phyloP scores from a whole-genome alignment of 2,888 invertebrate species.

The Halocaridina rubra region DNA sequence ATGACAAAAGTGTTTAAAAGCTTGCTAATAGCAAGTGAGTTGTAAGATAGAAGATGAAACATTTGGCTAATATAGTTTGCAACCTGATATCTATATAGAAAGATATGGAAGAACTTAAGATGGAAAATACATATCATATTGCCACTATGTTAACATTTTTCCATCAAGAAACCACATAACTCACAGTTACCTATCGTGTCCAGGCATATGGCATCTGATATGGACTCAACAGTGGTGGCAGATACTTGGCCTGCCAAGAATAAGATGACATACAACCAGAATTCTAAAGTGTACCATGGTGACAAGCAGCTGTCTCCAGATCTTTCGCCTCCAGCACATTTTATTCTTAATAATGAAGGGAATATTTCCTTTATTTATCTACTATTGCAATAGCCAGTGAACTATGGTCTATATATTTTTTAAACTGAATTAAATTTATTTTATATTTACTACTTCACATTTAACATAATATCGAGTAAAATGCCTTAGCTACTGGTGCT shows the following conservation, averaged over 20 bases:
- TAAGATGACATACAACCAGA: conserved; percentile 35
- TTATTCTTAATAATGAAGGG: not conserved
- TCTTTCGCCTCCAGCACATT: conserved; percentile 16
- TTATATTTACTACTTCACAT: not conserved
- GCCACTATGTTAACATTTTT: too few species aligned
- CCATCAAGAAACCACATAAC: too few species aligned
- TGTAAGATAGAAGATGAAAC: too few species aligned
- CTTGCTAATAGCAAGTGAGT: too few species aligned
- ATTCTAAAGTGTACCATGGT: not conserved
- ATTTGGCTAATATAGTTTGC: too few species aligned
- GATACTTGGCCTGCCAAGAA: conserved; percentile 1
- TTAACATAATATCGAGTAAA: not conserved
- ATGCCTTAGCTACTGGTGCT: too few species aligned
- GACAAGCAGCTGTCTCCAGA: not conserved
- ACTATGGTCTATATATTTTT: not conserved
- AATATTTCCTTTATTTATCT: not conserved
- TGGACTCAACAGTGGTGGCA: conserved; percentile 22
- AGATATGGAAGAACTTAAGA: too few species aligned
- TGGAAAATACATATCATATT: too few species aligned
- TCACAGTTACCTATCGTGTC: conserved; percentile 44
- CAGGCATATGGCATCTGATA: conserved; percentile 41
- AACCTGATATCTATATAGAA: too few species aligned
- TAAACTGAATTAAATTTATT: not conserved
- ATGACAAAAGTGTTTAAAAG: too few species aligned
- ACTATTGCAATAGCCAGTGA: not conserved